Base-by-base conservation (phyloP, 2,113 vertebrate genomes). In the Syngnathus scovelli region DNA sequence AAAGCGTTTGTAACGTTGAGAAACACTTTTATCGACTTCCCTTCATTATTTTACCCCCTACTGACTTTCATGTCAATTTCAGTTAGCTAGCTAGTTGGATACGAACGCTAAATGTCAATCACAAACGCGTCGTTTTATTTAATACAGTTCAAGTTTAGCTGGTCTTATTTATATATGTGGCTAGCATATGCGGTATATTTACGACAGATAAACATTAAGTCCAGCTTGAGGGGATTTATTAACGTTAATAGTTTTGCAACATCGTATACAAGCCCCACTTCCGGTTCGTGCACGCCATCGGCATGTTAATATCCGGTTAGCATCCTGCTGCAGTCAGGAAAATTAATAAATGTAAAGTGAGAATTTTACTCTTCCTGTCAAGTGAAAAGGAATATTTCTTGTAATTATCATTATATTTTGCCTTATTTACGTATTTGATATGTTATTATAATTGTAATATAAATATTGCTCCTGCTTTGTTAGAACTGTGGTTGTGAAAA, bases 91-190 rank as follows among this genome's bases (percentile, higher is more conserved):
- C 78, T 78, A 67, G 21, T 49, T 27, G 2, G 41, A 37, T n/a
- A 60, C 70, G 61, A 66, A 15, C 63, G 23, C 41, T 46, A 64
- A 5, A 66, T 65, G 78, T 77, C 80, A 81, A 3, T 77, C 69
- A 70, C 55, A 55, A 16, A 16, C 9, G 11, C 16, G 33, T 41
- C 18, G 37, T 21, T 39, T 21, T 2, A 41, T 12, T 7, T 18
- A 0, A 1, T 61, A 6, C 4, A 5, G 51, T n/a, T 51, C 8
- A 10, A 61, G 33, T 7, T 10, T 9, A 2, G 7, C 7, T 16
- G 27, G 16, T 7, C 21, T 41, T 13, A 19, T 63, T 54, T 21
- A 18, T 23, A 7, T 1, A 12, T 11, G n/a, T 36, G 1, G 6
- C 2, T 19, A 21, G 12, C 37, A 37, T 1, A 1, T 10, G 0